Base-by-base conservation (phyloP, 2,797 vertebrate species). In the Coilia nasus region DNA sequence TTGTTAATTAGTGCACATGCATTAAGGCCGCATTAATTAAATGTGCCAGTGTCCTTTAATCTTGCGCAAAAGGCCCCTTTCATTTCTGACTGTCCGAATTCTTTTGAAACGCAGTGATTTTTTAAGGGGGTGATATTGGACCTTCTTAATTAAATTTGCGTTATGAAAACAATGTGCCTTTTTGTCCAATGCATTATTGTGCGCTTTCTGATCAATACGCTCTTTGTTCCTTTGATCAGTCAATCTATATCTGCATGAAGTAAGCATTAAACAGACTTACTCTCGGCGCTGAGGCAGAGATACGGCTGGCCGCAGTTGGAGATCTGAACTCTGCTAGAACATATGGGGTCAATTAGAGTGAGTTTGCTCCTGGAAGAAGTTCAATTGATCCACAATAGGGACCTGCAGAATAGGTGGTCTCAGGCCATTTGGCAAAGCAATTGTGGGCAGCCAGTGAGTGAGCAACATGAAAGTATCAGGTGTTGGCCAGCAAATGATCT, bases 401-500 rank as follows among this genome's bases (percentile, higher is more conserved):
- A 93, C 89, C 91, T 87, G 89, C 91, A 90, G 92, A 93, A 94
- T 92, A 94, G 93, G 92, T 95, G 93, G 94, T 95, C 94, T 94
- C 92, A 89, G 92, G 93, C 93, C 93, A 94, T 95, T 95, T 95
- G 94, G 94, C 93, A 90, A 90, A 89, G 91, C 89, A 92, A 93
- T 92, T 90, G 92, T 91, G 93, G 91, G 93, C 93, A 91, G 91
- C 89, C 92, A 86, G 84, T 11, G 84, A 92, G 92, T 91, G 88
- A 92, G 92, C 81, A 86, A 93, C 93, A 92, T 92, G 91, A 94
- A 93, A 87, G 92, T 94, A 94, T 95, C 95, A 95, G 94, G 93
- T 95, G 93, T 94, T 95, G 90, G 92, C 91, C 91, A 92, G 93
- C 92, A 94, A 95, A 94, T 94, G 93, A 95, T 93, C 92, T 93